Base-by-base conservation (phyloP, 2,797 vertebrate species). In the Antennarius maculatus region DNA sequence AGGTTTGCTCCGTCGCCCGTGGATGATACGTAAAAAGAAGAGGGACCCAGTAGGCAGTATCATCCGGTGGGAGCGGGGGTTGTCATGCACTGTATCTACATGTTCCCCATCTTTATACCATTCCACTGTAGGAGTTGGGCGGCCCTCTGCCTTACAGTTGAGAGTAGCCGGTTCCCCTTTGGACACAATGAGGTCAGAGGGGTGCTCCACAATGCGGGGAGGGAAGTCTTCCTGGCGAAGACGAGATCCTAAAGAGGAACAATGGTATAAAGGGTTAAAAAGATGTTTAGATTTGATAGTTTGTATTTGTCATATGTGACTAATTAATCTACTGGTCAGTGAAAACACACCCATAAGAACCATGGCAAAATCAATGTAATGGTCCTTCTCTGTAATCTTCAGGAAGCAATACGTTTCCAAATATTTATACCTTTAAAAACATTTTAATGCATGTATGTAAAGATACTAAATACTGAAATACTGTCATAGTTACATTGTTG, bases 151-250 rank as follows among this genome's bases (percentile, higher is more conserved):
- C 71, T 98, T 97, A 71, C 96, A 98, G 91, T 97, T 97, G 85
- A 98, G 81, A 18, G 96, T 97, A 43, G 96, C 96, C 2, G 96
- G 96, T 66, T 98, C 96, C 82, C 96, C 96, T 80, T 98, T 98
- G 63, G 96, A 97, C 70, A 97, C 96, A 41, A 97, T 98, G 48
- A 98, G 87, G 81, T 98, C 97, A 1, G 97, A 98, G 41, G 97
- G 97, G 78, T 98, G 97, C 61, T 98, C 97, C 59, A 97, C 92
- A 47, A 98, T 98, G 10, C 96, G 95, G 65, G 97, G 97, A 31
- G 97, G 96, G 76, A 92, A 96, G 94, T 98, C 97, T 85, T 98
- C 97, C 89, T 98, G 97, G 23, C 96, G 96, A 80, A 98, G 96
- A 79, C 96, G 96, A 77, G 96, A 98, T 72, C 96, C 96, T 98